These are phyloP conservation scores for Aphidius gifuensis DNA, from an alignment of 1,140 invertebrate species.

Conservation along the genomic window DNA sequence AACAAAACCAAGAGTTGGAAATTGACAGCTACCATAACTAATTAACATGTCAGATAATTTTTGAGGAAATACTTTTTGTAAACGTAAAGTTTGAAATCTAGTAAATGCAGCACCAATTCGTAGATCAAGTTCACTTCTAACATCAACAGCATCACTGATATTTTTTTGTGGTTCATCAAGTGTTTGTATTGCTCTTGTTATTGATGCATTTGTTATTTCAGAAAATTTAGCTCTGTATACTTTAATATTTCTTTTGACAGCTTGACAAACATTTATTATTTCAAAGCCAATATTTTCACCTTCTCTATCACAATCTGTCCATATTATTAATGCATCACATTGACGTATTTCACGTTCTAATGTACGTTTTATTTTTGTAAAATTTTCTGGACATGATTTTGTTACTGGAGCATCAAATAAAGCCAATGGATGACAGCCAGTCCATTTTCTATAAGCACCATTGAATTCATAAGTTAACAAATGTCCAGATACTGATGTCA, in stretches of 20 bases:
- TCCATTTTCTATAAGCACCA: slow-evolving; percentile 74
- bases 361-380: slow-evolving; percentile 80
- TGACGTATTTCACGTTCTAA: slow-evolving; percentile 76
- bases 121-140: slow-evolving; percentile 91
- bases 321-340: slow-evolving; percentile 88
- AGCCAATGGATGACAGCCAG: slow-evolving; percentile 73
- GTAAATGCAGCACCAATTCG: slow-evolving; percentile 98
- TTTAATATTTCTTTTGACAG: slow-evolving; percentile 73
- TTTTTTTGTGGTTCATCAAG: slow-evolving; percentile 78
- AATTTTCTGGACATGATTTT: slow-evolving; percentile 74
- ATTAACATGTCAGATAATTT: slow-evolving; percentile 77
- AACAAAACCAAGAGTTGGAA: slow-evolving; percentile 96
- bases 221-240: slow-evolving; percentile 93
- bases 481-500: slow-evolving; percentile 99
- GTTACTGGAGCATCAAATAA: slow-evolving; percentile 89
- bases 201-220: slow-evolving; percentile 86
- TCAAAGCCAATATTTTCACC: slow-evolving; percentile 99
- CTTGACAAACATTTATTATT: slow-evolving; percentile 88
- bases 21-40: slow-evolving; percentile 97
- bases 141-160: slow-evolving; percentile 92
- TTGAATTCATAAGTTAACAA: slow-evolving; percentile 80
- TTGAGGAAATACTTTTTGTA: slow-evolving; percentile 81
- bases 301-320: slow-evolving; percentile 99
- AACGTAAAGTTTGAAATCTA: slow-evolving; percentile 91
- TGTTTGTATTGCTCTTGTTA: slow-evolving; percentile 77